Evolutionary conservation across 2,888 invertebrate species (phyloP), one percentile per base, ranked within the genome.

Genomic region (Arge pagana): DNA sequence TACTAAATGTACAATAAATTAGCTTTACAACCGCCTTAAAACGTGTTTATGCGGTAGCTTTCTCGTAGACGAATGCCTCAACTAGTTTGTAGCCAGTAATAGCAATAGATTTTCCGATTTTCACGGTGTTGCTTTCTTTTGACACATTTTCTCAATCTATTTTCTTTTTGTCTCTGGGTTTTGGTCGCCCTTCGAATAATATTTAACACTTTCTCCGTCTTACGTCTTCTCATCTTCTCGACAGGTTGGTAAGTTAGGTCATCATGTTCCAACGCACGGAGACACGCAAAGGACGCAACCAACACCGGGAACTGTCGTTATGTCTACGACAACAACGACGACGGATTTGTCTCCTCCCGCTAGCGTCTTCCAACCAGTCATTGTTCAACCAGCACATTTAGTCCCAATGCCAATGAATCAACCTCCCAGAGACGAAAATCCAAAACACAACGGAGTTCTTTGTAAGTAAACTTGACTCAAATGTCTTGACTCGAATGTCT

Each of bases 381-480:
- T 90, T 71, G 90, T 90, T 43, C 88, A 89, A 66, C 89, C 90
- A 23, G 89, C 86, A 57, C 90, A 92, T 71, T 78, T 92, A 67
- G 79, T 91, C 61, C 90, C 90, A 13, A 85, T 89, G 58, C 62
- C 69, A 39, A 74, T 74, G 62, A 54, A 59, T 36, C 64, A 68
- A 55, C 61, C 67, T 48, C 48, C 59, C 19, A 61, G 71, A 28
- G 74, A 75, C 53, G 68, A 55, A 52, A 67, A 53, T 56, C 55
- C 65, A 41, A 73, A 72, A 62, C 74, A 68, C 58, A 72, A 74
- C 40, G 72, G 71, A 57, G 66, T 73, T 50, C 61, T 74, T 52
- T 70, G 74, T 75, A 65, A 73, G 73, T n/a, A n/a, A n/a, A n/a
- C n/a, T n/a, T n/a, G n/a, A n/a, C n/a, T n/a, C n/a, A n/a, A n/a